phyloP scores from a whole-genome alignment of 2,113 vertebrate species.

The Origma solitaria region DNA sequence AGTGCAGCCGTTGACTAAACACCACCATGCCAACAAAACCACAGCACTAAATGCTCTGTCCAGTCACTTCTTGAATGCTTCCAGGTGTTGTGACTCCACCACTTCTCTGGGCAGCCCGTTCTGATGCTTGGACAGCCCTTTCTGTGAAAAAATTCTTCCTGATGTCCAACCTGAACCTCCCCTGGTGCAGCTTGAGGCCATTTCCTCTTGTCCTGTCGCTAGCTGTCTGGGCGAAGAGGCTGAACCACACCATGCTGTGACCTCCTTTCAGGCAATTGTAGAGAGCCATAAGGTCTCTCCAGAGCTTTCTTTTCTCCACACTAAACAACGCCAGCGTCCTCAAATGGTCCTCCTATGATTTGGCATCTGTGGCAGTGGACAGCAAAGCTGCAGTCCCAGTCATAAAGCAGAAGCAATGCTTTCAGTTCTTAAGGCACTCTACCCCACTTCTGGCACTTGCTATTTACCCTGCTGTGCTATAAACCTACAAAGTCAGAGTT shows the following conservation, averaged over 20 bases:
- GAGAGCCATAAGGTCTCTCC: neutral
- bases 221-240: neutral
- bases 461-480: neutral
- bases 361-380: neutral
- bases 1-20: neutral
- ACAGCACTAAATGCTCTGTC: neutral
- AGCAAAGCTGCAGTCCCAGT: neutral
- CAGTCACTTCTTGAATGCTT: neutral
- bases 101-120: neutral
- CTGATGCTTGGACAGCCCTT: neutral
- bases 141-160: neutral
- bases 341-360: neutral
- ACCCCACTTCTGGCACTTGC: neutral
- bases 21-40: neutral
- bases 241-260: neutral
- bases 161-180: neutral
- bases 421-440: neutral
- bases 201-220: neutral
- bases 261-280: neutral
- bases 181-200: neutral
- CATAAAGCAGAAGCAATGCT: neutral
- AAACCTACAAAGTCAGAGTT: rapidly evolving
- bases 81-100: neutral
- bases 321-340: neutral
- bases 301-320: neutral